Percentiles rank a stretch among this genome's conserved stretches.
These are phyloP conservation scores for Aphaenogaster floridana DNA, from an alignment of 1,140 invertebrate species.

Conservation along the genomic window DNA sequence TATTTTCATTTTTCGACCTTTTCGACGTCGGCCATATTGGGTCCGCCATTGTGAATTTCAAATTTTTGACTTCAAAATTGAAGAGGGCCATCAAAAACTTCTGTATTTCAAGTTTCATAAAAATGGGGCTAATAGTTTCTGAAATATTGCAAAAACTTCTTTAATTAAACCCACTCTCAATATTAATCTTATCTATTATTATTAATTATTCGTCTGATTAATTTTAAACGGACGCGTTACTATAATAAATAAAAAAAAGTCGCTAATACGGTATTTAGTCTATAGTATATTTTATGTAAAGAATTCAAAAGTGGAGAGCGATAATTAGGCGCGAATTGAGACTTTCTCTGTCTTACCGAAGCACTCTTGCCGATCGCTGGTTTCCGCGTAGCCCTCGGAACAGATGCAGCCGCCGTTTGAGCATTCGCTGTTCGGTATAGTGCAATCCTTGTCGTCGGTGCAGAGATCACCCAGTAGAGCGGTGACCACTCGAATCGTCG, in stretches of 20 bases:
- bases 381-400: slow-evolving; percentile 89
- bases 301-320: neutral
- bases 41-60: no score
- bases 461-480: slow-evolving; percentile 93
- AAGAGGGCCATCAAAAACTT: no score
- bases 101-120: no score
- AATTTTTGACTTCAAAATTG: no score
- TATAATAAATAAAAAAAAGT: neutral
- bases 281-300: neutral
- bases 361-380: slow-evolving; percentile 91
- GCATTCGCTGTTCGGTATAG: slow-evolving; percentile 91
- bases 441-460: slow-evolving; percentile 91
- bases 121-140: no score
- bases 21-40: no score
- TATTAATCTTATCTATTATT: neutral
- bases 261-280: neutral
- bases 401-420: slow-evolving; percentile 91
- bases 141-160: neutral
- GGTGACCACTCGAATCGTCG: slow-evolving; percentile 90
- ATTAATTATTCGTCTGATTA: neutral
- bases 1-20: no score
- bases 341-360: slow-evolving; percentile 87
- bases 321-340: neutral
- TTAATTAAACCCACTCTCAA: neutral
- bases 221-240: neutral